Base-by-base conservation (phyloP, 2,888 invertebrate species). In the Yponomeuta cagnagella region DNA sequence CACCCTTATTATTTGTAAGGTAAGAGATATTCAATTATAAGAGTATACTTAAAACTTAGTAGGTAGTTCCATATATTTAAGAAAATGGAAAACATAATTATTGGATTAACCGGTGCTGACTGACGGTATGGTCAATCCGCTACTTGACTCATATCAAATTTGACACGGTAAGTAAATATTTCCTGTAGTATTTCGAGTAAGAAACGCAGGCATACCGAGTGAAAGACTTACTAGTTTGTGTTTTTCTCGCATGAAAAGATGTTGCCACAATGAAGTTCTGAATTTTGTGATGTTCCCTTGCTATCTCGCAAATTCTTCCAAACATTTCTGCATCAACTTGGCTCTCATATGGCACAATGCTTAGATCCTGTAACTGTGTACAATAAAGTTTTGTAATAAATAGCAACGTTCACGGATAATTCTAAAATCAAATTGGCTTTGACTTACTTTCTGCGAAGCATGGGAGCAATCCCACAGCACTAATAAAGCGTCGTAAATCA, bases 401-500 rank as follows among this genome's bases (percentile, higher is more conserved):
- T 43, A 8, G 33, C 33, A 5, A 33, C 3, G 6, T 43, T 43
- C 6, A 8, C 43, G 43, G 43, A 8, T 8, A 43, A 43, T 6
- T 6, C 8, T 43, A 8, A 8, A 3, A 8, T 8, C 8, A 43
- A 43, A 43, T 43, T 43, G 1, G 43, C 43, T 43, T 43, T 43
- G 5, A 33, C 43, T 43, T 43, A 68, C 68, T 48, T 68, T 68
- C 31, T 52, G 68, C 23, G 52, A 52, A 23, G 76, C 77, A 70
- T 84, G 83, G 15, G 89, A 92, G 80, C 93, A 94, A 76, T 95
- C 94, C 94, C 94, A 94, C 70, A 95, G 84, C 73, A 95, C 90
- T 74, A 95, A 79, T 72, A 95, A 82, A 37, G 94, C 93, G 81
- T 95, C 95, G 77, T 95, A 95, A 72, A 95, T 93, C 95, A 95